A percentile compares a stretch with the other conserved stretches of the same genome.
Conservation (phyloP, 2,797 vertebrate genomes). For the Arrhamphus sclerolepis region DNA sequence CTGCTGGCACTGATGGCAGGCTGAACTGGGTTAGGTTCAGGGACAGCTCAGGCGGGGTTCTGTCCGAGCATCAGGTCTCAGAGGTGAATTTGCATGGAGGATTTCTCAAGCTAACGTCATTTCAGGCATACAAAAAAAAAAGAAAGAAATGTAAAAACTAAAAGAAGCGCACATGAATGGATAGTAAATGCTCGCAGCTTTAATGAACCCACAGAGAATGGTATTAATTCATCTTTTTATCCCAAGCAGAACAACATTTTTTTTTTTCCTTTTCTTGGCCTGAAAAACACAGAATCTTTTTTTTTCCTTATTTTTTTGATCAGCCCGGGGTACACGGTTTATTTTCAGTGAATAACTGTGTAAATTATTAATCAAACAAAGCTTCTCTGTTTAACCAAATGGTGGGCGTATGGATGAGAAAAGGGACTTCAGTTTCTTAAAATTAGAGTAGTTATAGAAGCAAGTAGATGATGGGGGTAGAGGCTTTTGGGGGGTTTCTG, state of each 20-base stretch:
- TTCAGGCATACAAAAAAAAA: conserved; percentile 20
- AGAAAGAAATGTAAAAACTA: not conserved
- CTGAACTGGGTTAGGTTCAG: conserved; percentile 9
- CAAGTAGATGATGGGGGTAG: conserved; percentile 35
- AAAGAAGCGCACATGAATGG: conserved; percentile 2
- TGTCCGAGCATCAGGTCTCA: conserved; percentile 19
- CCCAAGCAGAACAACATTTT: conserved; percentile 36
- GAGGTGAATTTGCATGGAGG: conserved; percentile 31
- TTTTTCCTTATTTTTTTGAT: conserved; percentile 56
- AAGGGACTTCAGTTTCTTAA: conserved; percentile 75
- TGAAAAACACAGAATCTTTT: conserved; percentile 51
- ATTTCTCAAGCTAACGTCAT: conserved; percentile 20
- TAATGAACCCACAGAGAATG: conserved; percentile 24
- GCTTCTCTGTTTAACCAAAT: conserved; percentile 77
- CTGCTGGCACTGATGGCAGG: conserved; percentile 14
- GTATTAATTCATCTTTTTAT: conserved; percentile 32
- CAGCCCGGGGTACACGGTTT: not conserved
- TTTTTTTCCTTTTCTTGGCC: conserved; percentile 27
- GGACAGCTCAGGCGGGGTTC: conserved; percentile 11
- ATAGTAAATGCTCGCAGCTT: conserved; percentile 15
- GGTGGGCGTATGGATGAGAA: conserved; percentile 79
- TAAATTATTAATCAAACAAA: conserved; percentile 74
- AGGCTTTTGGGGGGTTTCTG: conserved; percentile 31
- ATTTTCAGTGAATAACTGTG: conserved; percentile 54
- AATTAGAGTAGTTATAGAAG: conserved; percentile 64